Percentiles rank a stretch among this genome's conserved stretches.
phyloP scores from a whole-genome alignment of 2,888 invertebrate genomes.

The Amiota minor region DNA sequence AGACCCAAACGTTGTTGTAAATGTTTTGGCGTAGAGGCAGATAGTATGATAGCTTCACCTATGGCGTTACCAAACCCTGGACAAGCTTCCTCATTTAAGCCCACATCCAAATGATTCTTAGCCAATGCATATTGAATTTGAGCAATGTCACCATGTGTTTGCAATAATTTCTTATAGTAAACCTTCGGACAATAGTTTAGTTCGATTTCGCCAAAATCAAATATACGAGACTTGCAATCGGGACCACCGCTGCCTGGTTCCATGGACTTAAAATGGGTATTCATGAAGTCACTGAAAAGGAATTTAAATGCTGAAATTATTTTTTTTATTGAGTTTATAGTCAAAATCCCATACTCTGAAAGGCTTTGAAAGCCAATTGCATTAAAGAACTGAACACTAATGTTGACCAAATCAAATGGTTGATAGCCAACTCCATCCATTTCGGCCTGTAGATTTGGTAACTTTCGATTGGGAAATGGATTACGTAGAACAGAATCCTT shows the following conservation, averaged over 20 bases:
- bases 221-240: constrained; percentile 63
- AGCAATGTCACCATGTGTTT: constrained; percentile 61
- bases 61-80: constrained; percentile 65
- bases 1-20: constrained; percentile 72
- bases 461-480: constrained; percentile 52
- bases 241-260: constrained; percentile 50
- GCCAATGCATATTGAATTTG: constrained; percentile 58
- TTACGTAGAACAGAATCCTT: constrained; percentile 54
- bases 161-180: constrained; percentile 70
- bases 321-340: background rate
- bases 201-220: constrained; percentile 59
- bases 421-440: constrained; percentile 48
- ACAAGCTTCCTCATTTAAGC: constrained; percentile 61
- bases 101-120: constrained; percentile 54
- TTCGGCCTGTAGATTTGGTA: constrained; percentile 78
- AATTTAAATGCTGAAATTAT: background rate
- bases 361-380: constrained; percentile 55
- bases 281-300: constrained; percentile 47
- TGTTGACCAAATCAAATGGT: constrained; percentile 56
- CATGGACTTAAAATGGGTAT: constrained; percentile 51
- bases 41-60: constrained; percentile 69
- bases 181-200: constrained; percentile 62
- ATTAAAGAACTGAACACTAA: constrained; percentile 52
- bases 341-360: constrained; percentile 47
- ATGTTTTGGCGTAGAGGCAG: constrained; percentile 80